Base-by-base conservation (phyloP, 2,888 invertebrate genomes). In the Rhaphigaster nebulosa region DNA sequence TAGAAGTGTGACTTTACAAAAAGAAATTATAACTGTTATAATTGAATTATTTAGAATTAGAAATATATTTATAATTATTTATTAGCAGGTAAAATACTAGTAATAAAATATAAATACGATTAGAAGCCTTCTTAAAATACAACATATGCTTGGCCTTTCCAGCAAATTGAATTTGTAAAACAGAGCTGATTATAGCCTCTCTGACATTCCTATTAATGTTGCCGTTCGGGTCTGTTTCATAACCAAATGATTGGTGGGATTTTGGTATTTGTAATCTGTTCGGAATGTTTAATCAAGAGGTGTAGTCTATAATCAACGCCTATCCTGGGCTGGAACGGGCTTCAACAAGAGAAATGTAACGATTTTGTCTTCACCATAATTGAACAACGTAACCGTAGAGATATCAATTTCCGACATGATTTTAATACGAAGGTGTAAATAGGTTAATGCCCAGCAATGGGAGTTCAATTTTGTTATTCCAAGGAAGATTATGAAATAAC, bases 211-310 rank as follows among this genome's bases (percentile, higher is more conserved):
- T 70, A 70, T 34, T 34, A 70, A 70, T 70, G 70, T 34, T 34
- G 13, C 34, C 20, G 4, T 70, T 70, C 1, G 70, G 34, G 70
- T 0, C 10, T 45, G 80, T 84, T 84, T 45, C 80, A 45, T 45
- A 84, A 84, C 12, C 80, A 20, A 84, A 84, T 84, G 80, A 84
- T 84, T 84, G 45, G 45, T 84, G 45, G 70, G 60, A 34, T n/a
- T 84, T 45, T 26, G 45, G 80, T 84, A 70, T 70, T 45, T 84
- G 80, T 45, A 84, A 45, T 84, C 45, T 45, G 80, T 2, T 45
- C 26, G 45, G 80, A 84, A 84, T 84, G 80, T 84, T 84, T 84
- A 84, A 84, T 84, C 80, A 84, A 84, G 45, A 84, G 45, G n/a
- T 84, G 41, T 13, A 84, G 45, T 12, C 26, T 45, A 26, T 84